Conservation (phyloP, 1,140 invertebrate genomes). For the Drepana arcuata region DNA sequence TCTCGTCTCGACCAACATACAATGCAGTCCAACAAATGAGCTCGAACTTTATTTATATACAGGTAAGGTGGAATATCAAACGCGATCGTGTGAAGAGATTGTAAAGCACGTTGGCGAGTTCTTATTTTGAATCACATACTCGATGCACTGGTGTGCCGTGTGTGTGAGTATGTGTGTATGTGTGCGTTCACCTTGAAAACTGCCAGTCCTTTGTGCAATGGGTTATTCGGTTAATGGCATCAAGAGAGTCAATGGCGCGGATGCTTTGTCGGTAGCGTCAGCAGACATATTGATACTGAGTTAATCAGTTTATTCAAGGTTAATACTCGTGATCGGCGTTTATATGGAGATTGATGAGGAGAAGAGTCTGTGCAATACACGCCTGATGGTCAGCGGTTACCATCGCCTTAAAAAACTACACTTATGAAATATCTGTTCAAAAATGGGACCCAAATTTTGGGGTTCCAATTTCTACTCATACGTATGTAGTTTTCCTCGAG, state of each 20-base stretch:
- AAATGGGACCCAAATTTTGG: too few species aligned
- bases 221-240: conserved; percentile 71
- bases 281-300: too few species aligned
- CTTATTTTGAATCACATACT: conserved; percentile 59
- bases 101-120: conserved; percentile 17
- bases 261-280: conserved; percentile 45
- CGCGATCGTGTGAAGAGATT: neutral
- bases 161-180: conserved; percentile 26
- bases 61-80: conserved; percentile 19
- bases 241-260: conserved; percentile 68
- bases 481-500: too few species aligned
- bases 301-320: too few species aligned
- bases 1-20: conserved; percentile 41
- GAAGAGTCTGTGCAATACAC: too few species aligned
- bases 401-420: too few species aligned
- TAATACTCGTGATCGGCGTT: too few species aligned
- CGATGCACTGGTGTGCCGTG: conserved; percentile 6
- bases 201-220: conserved; percentile 69
- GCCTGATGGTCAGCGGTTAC: too few species aligned
- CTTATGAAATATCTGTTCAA: too few species aligned
- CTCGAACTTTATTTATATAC: neutral
- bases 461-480: too few species aligned
- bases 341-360: too few species aligned
- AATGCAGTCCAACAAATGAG: conserved; percentile 3
- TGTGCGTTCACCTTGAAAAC: conserved; percentile 70